Evolutionary conservation across 2,888 invertebrate genomes (phyloP).

Genomic region (Pollenia amentaria): DNA sequence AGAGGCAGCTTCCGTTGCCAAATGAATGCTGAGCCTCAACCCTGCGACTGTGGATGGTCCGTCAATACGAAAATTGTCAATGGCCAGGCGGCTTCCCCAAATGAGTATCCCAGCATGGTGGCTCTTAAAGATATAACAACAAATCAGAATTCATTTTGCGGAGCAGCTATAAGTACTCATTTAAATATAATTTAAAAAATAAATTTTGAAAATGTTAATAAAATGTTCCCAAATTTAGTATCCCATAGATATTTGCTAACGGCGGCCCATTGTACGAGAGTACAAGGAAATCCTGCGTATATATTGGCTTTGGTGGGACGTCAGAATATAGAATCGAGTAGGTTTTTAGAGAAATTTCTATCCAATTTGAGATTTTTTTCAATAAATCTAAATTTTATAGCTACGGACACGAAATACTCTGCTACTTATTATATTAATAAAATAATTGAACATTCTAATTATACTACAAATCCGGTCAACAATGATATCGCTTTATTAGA

Average conservation of each 20-base stretch:
- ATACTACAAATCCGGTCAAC: conserved; percentile 67
- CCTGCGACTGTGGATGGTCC: too few relatives aligned
- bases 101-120: too few relatives aligned
- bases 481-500: conserved; percentile 86
- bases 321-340: background rate
- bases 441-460: conserved; percentile 78
- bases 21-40: too few relatives aligned
- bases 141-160: too few relatives aligned
- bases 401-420: conserved; percentile 64
- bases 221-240: conserved; percentile 75
- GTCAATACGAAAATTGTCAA: too few relatives aligned
- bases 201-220: background rate
- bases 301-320: conserved; percentile 85
- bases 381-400: conserved; percentile 5
- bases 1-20: too few relatives aligned
- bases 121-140: too few relatives aligned
- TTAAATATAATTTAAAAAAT: too few relatives aligned
- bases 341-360: background rate
- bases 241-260: conserved; percentile 84
- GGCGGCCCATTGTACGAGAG: conserved; percentile 85
- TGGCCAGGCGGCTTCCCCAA: too few relatives aligned
- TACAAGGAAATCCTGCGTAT: conserved; percentile 69
- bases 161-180: conserved; percentile 84
- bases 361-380: too few relatives aligned
- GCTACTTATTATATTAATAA: conserved; percentile 79